Evolutionary conservation across 2,888 invertebrate genomes (phyloP).

Genomic region (Agrilus mali): DNA sequence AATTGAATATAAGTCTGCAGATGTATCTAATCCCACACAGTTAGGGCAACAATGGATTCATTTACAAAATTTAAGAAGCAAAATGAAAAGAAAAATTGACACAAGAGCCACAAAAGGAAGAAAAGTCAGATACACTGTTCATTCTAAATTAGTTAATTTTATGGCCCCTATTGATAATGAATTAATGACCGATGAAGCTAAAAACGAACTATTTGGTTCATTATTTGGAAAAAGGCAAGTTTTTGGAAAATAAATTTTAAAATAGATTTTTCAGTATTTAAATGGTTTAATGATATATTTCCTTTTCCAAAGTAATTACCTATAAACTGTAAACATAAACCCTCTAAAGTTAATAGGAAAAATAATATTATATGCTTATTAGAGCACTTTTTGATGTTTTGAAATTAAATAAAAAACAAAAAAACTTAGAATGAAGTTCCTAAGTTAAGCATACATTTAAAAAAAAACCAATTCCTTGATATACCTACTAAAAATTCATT

Average conservation of each 20-base stretch:
- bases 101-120: slow-evolving; percentile 91
- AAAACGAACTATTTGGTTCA: slow-evolving; percentile 68
- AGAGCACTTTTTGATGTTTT: too few relatives aligned
- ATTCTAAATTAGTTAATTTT: slow-evolving; percentile 77
- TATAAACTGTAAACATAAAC: too few relatives aligned
- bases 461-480: too few relatives aligned
- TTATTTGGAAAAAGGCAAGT: slow-evolving; percentile 52
- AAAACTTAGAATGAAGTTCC: too few relatives aligned
- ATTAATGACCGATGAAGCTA: slow-evolving; percentile 65
- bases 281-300: too few relatives aligned
- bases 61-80: slow-evolving; percentile 79
- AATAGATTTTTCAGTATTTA: too few relatives aligned
- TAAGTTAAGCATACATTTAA: too few relatives aligned
- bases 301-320: too few relatives aligned
- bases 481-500: too few relatives aligned
- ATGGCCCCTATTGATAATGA: slow-evolving; percentile 68
- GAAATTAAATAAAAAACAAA: too few relatives aligned
- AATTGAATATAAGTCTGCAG: slow-evolving; percentile 80
- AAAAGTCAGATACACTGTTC: slow-evolving; percentile 75
- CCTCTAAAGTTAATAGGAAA: too few relatives aligned
- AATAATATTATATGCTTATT: too few relatives aligned
- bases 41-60: slow-evolving; percentile 84
- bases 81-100: slow-evolving; percentile 87
- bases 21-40: slow-evolving; percentile 72
- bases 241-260: background rate